Evolutionary conservation across 1,140 invertebrate genomes (phyloP).

Genomic region (Globodera ellingtonae): DNA sequence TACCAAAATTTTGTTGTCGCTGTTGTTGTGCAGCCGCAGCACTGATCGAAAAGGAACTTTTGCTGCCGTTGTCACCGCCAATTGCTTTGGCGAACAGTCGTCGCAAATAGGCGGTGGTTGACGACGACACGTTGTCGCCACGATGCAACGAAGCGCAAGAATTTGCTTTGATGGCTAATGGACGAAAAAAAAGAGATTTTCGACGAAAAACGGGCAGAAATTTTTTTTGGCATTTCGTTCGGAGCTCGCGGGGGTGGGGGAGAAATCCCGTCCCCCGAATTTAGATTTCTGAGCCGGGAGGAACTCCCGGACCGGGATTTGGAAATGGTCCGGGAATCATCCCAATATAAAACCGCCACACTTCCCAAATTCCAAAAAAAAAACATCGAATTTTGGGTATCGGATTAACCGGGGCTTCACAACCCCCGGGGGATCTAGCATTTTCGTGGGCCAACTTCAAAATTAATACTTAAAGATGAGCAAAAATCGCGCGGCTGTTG

Average conservation of each 20-base stretch:
- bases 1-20: background rate
- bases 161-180: constrained; percentile 16
- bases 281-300: no score
- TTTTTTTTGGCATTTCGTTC: no score
- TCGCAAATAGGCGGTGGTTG: constrained; percentile 32
- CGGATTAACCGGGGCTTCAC: constrained; percentile 13
- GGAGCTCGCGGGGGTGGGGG: no score
- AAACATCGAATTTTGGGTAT: background rate
- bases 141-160: constrained; percentile 35
- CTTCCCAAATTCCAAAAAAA: no score
- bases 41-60: background rate
- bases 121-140: constrained; percentile 14
- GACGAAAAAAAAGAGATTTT: background rate
- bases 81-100: constrained; percentile 33
- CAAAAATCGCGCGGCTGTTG: constrained; percentile 8
- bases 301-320: no score
- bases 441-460: constrained; percentile 18
- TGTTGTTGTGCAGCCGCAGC: background rate
- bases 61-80: background rate
- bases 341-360: no score
- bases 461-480: constrained; percentile 23
- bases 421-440: constrained; percentile 33
- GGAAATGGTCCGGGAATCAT: no score
- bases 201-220: no score
- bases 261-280: no score